phyloP scores from a whole-genome alignment of 2,113 vertebrate species.

The Heterocephalus glaber region DNA sequence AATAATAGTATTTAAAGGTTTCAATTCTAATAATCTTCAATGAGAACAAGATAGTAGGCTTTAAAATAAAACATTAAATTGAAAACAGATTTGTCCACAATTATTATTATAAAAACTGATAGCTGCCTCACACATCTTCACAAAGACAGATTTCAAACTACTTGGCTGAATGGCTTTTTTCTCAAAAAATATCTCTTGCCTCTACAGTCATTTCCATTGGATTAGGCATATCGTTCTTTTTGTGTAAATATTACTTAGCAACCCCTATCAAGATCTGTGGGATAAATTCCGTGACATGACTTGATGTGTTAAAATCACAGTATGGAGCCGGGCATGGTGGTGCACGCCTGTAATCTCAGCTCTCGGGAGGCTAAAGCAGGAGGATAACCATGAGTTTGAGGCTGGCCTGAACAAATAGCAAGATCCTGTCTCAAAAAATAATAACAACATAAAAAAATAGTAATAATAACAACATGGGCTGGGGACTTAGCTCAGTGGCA shows the following conservation, averaged over 20 bases:
- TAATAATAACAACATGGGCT: too few species aligned
- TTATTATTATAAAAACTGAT: background rate
- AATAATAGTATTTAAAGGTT: constrained; percentile 23
- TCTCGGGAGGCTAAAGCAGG: background rate
- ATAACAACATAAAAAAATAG: too few species aligned
- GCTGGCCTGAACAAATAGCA: background rate
- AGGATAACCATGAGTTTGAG: background rate
- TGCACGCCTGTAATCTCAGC: background rate
- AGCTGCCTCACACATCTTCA: background rate
- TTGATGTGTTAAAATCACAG: constrained; percentile 43
- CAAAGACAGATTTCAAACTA: constrained; percentile 16
- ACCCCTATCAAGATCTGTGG: background rate
- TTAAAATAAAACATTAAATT: constrained; percentile 59
- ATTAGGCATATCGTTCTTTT: constrained; percentile 34
- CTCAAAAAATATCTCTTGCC: background rate
- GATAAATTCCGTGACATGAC: background rate
- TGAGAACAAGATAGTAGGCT: constrained; percentile 15
- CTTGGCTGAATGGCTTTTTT: background rate
- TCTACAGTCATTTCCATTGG: constrained; percentile 38
- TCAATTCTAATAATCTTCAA: constrained; percentile 32
- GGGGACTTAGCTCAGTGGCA: too few species aligned
- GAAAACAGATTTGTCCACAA: background rate
- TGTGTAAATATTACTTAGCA: constrained; percentile 44
- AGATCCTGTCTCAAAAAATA: background rate
- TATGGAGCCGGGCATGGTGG: background rate